Evolutionary conservation across 2,888 invertebrate species (phyloP).

Genomic region (Troides helena): DNA sequence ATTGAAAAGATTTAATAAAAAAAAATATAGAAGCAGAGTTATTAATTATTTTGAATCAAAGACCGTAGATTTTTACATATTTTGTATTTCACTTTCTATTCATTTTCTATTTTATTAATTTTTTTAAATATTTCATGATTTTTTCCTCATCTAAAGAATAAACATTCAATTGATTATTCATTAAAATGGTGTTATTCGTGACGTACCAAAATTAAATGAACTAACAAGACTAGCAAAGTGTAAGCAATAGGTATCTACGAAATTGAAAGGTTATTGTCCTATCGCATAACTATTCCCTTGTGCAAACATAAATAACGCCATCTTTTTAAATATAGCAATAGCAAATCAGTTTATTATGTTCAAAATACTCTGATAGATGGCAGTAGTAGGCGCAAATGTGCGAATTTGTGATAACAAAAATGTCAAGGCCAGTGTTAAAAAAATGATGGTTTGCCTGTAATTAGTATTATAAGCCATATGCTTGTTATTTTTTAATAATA

Average conservation of each 20-base stretch:
- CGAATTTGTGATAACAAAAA: constrained; percentile 65
- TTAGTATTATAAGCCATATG: constrained; percentile 3
- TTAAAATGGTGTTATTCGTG: constrained; percentile 13
- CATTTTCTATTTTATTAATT: too few species aligned
- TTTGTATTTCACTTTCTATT: too few species aligned
- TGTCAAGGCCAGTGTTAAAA: constrained; percentile 73
- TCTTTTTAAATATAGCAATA: constrained; percentile 40
- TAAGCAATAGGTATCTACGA: constrained; percentile 19
- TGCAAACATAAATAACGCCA: constrained; percentile 52
- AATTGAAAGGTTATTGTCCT: constrained; percentile 52
- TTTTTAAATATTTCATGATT: too few species aligned
- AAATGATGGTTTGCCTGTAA: constrained; percentile 23
- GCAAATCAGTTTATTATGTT: neutral
- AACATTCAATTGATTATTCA: constrained; percentile 5
- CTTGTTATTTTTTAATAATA: neutral
- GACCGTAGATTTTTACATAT: too few species aligned
- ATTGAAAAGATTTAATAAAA: too few species aligned
- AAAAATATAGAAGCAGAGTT: too few species aligned
- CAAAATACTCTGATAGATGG: constrained; percentile 43
- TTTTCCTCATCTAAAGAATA: constrained; percentile 5
- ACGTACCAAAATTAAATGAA: constrained; percentile 13
- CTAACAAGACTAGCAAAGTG: constrained; percentile 24
- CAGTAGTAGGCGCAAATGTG: constrained; percentile 54
- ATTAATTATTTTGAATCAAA: too few species aligned
- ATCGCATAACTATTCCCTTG: constrained; percentile 39